A percentile compares a stretch with the other conserved stretches of the same genome.
These are phyloP conservation scores for Latrodectus geometricus DNA, from an alignment of 1,140 invertebrate species.

Conservation along the genomic window DNA sequence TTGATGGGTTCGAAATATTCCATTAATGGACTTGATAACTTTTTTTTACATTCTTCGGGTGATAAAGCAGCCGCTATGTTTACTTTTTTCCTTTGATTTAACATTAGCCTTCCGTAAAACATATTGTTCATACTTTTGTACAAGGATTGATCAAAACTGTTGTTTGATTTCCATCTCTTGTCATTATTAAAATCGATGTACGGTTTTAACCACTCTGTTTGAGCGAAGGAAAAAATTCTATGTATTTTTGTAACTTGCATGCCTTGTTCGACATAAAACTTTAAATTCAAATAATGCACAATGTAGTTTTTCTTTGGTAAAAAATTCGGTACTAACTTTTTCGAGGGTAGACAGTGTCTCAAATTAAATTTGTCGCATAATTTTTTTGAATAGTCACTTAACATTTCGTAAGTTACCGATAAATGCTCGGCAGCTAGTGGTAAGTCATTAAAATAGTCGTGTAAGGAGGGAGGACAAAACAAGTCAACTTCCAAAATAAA, in stretches of 20 bases:
- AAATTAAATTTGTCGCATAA: conserved; percentile 24
- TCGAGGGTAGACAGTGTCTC: background rate
- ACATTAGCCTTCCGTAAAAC: too few relatives aligned
- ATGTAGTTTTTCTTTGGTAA: background rate
- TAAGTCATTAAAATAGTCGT: background rate
- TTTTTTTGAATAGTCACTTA: background rate
- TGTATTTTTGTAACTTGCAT: too few relatives aligned
- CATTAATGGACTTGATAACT: conserved; percentile 3
- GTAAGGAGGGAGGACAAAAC: background rate
- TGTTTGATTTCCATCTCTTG: background rate
- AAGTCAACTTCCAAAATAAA: conserved; percentile 17
- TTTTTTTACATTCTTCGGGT: background rate
- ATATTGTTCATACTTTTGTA: too few relatives aligned
- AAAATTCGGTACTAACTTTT: conserved; percentile 5
- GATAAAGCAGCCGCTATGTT: background rate
- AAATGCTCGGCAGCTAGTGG: conserved; percentile 8
- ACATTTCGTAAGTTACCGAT: too few relatives aligned
- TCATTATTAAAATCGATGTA: conserved; percentile 5
- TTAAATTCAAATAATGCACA: too few relatives aligned
- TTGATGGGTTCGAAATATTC: conserved; percentile 17
- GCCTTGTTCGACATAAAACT: too few relatives aligned
- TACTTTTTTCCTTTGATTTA: conserved; percentile 1
- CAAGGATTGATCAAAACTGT: too few relatives aligned
- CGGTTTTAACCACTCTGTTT: background rate
- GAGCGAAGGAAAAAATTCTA: background rate